phyloP scores from a whole-genome alignment of 1,140 invertebrate species.

The Zaprionus vittiger region DNA sequence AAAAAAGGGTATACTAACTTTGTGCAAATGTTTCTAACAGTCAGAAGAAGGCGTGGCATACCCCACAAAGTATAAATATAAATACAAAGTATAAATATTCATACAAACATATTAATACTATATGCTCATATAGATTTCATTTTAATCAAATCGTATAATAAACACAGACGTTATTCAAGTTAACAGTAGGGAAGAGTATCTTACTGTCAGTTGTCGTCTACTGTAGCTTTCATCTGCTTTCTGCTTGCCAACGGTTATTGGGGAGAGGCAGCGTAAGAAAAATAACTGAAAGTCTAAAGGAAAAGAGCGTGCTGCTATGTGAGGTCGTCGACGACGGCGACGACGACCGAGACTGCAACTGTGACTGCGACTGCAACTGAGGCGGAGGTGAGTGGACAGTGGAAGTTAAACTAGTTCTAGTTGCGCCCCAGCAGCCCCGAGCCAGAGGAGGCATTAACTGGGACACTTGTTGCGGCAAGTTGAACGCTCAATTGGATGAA shows the following conservation, averaged over 20 bases:
- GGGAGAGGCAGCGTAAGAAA: constrained; percentile 54
- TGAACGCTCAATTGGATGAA: constrained; percentile 56
- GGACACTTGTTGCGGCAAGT: constrained; percentile 77
- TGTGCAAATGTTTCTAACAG: too few species aligned
- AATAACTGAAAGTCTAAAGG: constrained; percentile 58
- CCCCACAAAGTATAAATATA: too few species aligned
- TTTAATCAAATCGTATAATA: too few species aligned
- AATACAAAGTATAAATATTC: too few species aligned
- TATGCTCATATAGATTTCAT: too few species aligned
- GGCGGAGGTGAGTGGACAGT: constrained; percentile 51
- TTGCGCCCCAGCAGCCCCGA: constrained; percentile 20
- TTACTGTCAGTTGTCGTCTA: too few species aligned
- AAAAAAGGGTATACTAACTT: too few species aligned
- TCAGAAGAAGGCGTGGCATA: too few species aligned
- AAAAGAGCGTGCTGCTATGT: constrained; percentile 51
- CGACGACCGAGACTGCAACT: background rate
- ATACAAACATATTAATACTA: too few species aligned
- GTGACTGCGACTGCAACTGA: constrained; percentile 3
- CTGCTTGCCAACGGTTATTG: constrained; percentile 70
- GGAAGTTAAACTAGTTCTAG: constrained; percentile 80
- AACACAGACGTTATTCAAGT: too few species aligned
- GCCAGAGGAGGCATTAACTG: constrained; percentile 58
- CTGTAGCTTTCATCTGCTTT: too few species aligned
- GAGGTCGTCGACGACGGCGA: constrained; percentile 3
- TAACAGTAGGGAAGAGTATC: too few species aligned